phyloP scores from a whole-genome alignment of 2,888 invertebrate species.

The Schizotus pectinicornis region DNA sequence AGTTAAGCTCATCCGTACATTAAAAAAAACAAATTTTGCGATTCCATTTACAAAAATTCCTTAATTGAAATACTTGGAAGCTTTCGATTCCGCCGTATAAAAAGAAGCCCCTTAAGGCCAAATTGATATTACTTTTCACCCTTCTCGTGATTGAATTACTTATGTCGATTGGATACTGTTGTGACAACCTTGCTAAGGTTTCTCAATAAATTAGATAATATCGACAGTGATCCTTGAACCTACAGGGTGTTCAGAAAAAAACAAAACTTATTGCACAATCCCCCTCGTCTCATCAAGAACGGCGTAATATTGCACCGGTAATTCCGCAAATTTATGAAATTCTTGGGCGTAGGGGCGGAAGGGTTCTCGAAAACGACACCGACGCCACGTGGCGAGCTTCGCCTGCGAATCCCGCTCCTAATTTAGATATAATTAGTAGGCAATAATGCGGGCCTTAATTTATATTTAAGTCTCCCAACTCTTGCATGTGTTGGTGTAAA shows the following conservation, averaged over 20 bases:
- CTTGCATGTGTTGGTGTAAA: conserved; percentile 38
- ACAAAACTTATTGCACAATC: conserved; percentile 2
- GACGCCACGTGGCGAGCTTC: conserved; percentile 4
- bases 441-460: conserved; percentile 45
- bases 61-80: not conserved
- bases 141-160: conserved; percentile 28
- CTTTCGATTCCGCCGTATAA: conserved; percentile 7
- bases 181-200: conserved; percentile 19
- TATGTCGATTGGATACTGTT: conserved; percentile 21
- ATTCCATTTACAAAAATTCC: too few relatives aligned
- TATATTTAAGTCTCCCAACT: conserved; percentile 35
- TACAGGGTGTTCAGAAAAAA: not conserved
- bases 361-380: conserved; percentile 23
- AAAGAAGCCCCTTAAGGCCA: conserved; percentile 19
- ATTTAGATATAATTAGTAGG: conserved; percentile 45
- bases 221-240: conserved; percentile 6
- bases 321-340: conserved; percentile 32
- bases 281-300: not conserved
- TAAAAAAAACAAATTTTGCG: too few relatives aligned
- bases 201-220: conserved; percentile 23
- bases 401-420: conserved; percentile 35
- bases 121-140: conserved; percentile 31
- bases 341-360: conserved; percentile 21
- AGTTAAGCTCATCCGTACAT: too few relatives aligned
- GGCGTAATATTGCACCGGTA: conserved; percentile 19